A percentile compares a stretch with the other conserved stretches of the same genome.
phyloP scores from a whole-genome alignment of 2,888 invertebrate genomes.

The Eulithis testata region DNA sequence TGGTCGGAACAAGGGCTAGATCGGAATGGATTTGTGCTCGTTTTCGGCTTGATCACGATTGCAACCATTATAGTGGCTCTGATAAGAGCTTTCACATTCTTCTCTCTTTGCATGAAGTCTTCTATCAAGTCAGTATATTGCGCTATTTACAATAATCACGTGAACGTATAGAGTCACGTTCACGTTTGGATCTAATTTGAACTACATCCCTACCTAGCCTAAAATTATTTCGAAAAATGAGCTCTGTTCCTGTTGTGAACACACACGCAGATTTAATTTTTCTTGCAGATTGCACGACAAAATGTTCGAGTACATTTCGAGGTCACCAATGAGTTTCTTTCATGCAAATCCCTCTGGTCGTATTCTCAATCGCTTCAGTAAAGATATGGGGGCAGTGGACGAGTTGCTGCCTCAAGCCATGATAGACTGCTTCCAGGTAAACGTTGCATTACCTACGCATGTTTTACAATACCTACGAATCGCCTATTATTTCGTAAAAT shows the following conservation, averaged over 20 bases:
- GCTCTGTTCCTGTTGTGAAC: too few relatives aligned
- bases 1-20: constrained; percentile 68
- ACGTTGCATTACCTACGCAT: constrained; percentile 8
- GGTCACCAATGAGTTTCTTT: constrained; percentile 87
- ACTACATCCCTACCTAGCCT: too few relatives aligned
- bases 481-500: too few relatives aligned
- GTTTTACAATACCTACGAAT: not conserved
- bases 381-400: constrained; percentile 93
- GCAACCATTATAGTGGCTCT: constrained; percentile 85
- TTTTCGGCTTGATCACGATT: constrained; percentile 85
- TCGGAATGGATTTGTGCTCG: constrained; percentile 65
- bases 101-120: constrained; percentile 86
- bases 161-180: too few relatives aligned
- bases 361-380: constrained; percentile 91
- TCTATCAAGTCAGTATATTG: constrained; percentile 81
- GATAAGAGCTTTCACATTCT: constrained; percentile 86
- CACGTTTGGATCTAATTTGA: too few relatives aligned
- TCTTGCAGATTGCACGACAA: constrained; percentile 84
- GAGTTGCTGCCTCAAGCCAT: constrained; percentile 90
- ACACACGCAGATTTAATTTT: not conserved
- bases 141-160: not conserved
- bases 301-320: constrained; percentile 86
- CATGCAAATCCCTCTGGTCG: constrained; percentile 93
- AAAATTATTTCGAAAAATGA: too few relatives aligned
- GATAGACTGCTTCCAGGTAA: constrained; percentile 87